These are phyloP conservation scores for Drosophila aldrichi DNA, from an alignment of 2,888 invertebrate species.

Conservation along the genomic window DNA sequence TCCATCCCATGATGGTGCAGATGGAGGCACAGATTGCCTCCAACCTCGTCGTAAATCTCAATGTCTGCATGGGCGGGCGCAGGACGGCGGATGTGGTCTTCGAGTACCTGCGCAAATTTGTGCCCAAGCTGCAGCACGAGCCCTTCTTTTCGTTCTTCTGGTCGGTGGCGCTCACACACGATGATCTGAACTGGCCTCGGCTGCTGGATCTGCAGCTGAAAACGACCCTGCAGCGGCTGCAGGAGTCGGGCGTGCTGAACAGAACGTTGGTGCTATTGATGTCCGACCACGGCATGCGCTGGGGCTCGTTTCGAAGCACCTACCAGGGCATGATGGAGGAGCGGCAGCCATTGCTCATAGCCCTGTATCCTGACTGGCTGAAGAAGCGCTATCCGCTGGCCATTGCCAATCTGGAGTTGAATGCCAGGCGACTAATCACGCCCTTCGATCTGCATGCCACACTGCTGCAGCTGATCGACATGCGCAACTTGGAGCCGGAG, in stretches of 20 bases:
- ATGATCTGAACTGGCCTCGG: constrained; percentile 92
- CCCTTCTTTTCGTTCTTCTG: constrained; percentile 94
- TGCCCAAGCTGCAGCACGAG: constrained; percentile 87
- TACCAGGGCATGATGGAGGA: constrained; percentile 95
- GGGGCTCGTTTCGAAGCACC: constrained; percentile 92
- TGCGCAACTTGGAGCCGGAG: constrained; percentile 85
- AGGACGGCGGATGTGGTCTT: constrained; percentile 90
- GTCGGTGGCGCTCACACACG: constrained; percentile 93
- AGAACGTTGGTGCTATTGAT: constrained; percentile 87
- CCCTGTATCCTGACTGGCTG: constrained; percentile 91
- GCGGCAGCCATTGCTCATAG: constrained; percentile 92
- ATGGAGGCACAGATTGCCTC: constrained; percentile 89
- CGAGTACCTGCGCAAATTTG: constrained; percentile 89
- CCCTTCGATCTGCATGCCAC: constrained; percentile 95
- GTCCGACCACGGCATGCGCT: constrained; percentile 96
- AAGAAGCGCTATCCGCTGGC: constrained; percentile 87
- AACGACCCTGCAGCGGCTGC: constrained; percentile 85
- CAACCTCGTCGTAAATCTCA: constrained; percentile 82
- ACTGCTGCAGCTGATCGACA: constrained; percentile 88
- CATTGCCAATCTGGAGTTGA: constrained; percentile 88
- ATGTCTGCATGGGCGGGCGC: constrained; percentile 82
- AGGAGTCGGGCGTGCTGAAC: constrained; percentile 87
- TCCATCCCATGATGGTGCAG: constrained; percentile 90
- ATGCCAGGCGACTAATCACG: constrained; percentile 90
- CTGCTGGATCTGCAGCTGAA: constrained; percentile 88